phyloP scores from a whole-genome alignment of 2,113 vertebrate genomes.

The Pontoporia blainvillei region DNA sequence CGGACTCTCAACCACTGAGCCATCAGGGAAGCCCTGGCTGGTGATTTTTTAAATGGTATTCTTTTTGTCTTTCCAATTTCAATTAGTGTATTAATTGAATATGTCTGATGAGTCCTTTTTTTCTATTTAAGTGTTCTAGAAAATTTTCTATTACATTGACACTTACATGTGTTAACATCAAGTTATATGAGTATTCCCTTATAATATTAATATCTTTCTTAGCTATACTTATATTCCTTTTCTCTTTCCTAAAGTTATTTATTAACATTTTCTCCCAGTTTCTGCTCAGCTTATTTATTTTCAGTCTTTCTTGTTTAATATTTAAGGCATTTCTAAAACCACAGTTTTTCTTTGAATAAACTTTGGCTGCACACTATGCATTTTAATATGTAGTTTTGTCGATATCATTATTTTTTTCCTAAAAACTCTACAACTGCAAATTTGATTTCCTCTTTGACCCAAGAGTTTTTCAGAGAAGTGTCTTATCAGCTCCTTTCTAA shows the following conservation, averaged over 20 bases:
- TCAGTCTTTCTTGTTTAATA: neutral
- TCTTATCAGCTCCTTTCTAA: slow-evolving; percentile 27
- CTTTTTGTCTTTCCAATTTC: neutral
- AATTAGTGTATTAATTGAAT: neutral
- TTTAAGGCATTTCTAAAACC: neutral
- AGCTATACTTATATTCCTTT: neutral
- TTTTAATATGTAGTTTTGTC: neutral
- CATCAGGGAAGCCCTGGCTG: no score
- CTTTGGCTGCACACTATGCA: neutral
- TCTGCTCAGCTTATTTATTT: neutral
- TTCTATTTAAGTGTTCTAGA: neutral
- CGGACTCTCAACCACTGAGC: no score
- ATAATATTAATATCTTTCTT: neutral
- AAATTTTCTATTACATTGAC: neutral
- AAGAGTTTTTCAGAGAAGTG: neutral
- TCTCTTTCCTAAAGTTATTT: neutral
- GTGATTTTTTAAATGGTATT: neutral
- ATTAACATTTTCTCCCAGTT: neutral
- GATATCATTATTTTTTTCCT: neutral
- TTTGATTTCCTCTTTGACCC: slow-evolving; percentile 51
- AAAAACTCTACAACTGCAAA: neutral
- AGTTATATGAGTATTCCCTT: neutral
- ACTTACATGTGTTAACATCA: neutral
- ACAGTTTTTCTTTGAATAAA: slow-evolving; percentile 23
- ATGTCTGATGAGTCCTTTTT: neutral